Evolutionary conservation across 2,113 vertebrate species (phyloP), one percentile per base, ranked within the genome.

Genomic region (Strix uralensis): DNA sequence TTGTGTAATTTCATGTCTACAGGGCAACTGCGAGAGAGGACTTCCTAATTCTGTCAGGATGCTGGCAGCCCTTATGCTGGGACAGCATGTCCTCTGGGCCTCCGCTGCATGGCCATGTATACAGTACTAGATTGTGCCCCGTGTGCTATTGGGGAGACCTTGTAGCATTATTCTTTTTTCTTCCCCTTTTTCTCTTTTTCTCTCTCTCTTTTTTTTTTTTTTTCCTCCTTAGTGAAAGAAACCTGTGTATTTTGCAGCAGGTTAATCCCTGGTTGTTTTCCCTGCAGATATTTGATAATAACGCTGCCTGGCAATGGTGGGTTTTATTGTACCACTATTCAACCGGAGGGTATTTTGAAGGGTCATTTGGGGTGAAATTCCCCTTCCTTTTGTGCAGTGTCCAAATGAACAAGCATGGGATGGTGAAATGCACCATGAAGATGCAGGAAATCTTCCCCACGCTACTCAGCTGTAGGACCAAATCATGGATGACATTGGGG

Each of bases 21-120:
- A 89, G 94, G 95, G 97, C 95, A 94, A 79, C 78, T 90, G 73
- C 4, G 6, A 89, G 92, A 92, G 90, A 95, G 80, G 84, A 96
- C 97, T 97, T 97, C 97, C 96, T 96, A 97, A 93, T 94, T 97
- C 95, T 86, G 89, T 96, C 95, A 97, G 96, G 96, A 96, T 96
- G 38, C 96, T 96, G 97, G 96, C 97, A 93, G 59, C 18, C 2
- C 77, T 81, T 78, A 46, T 1, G 2, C 66, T 87, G 78, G 91
- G 83, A 95, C 94, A 94, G 9, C 2, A 0, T 86, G 90, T 93
- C 81, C 94, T 93, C 63, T 78, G 85, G 90, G 78, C 78, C 67
- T 86, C 77, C 5, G 7, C 65, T 69, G 70, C 30, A 0, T 29
- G 86, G 75, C 80, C 14, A 0, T 47, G 11, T 46, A 58, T 25